Conservation (phyloP, 2,797 vertebrate species). For the Dermochelys coriacea region DNA sequence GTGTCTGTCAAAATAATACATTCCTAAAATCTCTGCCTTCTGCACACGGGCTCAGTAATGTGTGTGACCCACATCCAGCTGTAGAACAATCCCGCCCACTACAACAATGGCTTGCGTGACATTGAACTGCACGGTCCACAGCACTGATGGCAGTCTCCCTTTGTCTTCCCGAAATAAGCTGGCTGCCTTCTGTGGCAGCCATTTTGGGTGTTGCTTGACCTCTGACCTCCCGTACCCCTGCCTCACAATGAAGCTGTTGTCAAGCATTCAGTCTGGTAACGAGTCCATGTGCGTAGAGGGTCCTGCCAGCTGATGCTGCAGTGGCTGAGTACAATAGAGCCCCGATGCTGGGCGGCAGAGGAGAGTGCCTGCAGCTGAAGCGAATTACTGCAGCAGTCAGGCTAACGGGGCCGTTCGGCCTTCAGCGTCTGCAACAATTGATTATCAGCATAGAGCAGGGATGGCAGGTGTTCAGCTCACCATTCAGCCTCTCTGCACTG, state of each 20-base stretch:
- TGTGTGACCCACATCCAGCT: constrained; percentile 65
- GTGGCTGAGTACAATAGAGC: background rate
- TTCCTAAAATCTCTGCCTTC: constrained; percentile 39
- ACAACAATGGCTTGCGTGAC: constrained; percentile 37
- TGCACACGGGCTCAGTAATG: background rate
- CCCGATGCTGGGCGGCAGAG: background rate
- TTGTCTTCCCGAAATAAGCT: constrained; percentile 21
- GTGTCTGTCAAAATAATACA: constrained; percentile 31
- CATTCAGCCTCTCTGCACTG: fast-evolving
- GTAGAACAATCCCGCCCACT: background rate
- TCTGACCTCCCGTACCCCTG: background rate
- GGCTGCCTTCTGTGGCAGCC: background rate
- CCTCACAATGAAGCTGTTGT: constrained; percentile 3
- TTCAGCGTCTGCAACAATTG: background rate
- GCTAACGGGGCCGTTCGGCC: fast-evolving
- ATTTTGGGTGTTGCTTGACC: constrained; percentile 26
- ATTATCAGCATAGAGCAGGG: fast-evolving
- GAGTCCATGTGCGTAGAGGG: background rate
- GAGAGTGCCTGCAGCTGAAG: background rate
- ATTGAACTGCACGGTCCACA: background rate
- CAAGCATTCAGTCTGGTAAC: background rate
- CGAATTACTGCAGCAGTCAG: background rate
- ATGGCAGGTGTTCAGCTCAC: background rate
- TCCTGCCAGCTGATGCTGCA: background rate
- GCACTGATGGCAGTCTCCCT: background rate